Conservation (phyloP, 2,113 vertebrate genomes). For the Cyanoliseus patagonus region DNA sequence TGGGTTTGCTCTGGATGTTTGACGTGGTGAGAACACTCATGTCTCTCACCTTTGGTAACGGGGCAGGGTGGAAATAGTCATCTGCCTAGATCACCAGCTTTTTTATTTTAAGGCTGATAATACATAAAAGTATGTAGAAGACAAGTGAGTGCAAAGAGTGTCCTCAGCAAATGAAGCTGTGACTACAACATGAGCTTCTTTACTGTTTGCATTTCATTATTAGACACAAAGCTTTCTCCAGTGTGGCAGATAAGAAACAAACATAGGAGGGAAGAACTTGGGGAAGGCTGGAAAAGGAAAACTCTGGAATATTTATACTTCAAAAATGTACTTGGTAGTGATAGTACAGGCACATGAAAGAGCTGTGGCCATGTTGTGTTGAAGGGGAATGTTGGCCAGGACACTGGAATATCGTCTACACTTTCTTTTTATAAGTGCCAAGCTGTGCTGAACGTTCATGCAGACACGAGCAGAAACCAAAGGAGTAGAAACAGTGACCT, state of each 20-base stretch:
- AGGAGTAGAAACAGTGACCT: constrained; percentile 2
- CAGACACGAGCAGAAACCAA: not conserved
- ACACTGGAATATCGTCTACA: not conserved
- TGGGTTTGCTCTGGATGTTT: not conserved
- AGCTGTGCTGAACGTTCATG: not conserved
- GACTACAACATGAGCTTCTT: not conserved
- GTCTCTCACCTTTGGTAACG: not conserved
- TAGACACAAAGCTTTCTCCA: not conserved
- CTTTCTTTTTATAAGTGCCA: not conserved
- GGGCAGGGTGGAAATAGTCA: not conserved
- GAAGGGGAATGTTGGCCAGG: not conserved
- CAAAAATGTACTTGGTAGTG: not conserved
- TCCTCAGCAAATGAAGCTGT: not conserved
- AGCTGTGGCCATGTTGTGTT: not conserved
- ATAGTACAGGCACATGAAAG: not conserved
- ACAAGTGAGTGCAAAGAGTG: not conserved
- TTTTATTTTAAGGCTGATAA: not conserved
- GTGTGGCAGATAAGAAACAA: not conserved
- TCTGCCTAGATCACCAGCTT: not conserved
- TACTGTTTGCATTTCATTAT: not conserved
- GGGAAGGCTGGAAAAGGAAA: not conserved
- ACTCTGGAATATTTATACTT: not conserved
- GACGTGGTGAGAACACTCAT: not conserved
- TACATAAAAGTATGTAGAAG: not conserved
- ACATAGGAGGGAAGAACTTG: not conserved